Percentiles rank a stretch among this genome's conserved stretches.
Evolutionary conservation across 2,888 invertebrate species (phyloP).

Genomic region (Xiphydria camelus): DNA sequence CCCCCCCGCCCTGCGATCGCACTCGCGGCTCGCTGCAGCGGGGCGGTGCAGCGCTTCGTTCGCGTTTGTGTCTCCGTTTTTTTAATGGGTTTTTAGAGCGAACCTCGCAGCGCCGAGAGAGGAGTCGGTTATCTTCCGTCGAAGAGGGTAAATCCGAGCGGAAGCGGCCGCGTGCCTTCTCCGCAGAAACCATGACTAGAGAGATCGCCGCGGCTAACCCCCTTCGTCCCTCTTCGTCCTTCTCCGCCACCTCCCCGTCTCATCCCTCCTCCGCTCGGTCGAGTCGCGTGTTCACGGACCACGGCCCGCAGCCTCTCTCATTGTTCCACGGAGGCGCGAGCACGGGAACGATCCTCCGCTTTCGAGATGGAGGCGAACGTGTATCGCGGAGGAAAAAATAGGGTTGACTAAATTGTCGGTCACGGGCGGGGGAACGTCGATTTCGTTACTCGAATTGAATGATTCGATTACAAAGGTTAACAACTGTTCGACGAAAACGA

Average conservation of each 20-base stretch:
- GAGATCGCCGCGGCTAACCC: constrained; percentile 25
- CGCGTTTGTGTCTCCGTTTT: background rate
- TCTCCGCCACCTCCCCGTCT: background rate
- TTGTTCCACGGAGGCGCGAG: background rate
- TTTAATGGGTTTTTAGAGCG: background rate
- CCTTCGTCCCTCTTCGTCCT: constrained; percentile 18
- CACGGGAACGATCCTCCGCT: background rate
- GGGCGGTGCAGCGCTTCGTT: background rate
- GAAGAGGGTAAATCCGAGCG: constrained; percentile 21
- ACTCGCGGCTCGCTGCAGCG: too few relatives aligned
- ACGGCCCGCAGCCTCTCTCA: too few relatives aligned
- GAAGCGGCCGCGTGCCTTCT: constrained; percentile 36
- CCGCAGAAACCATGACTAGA: constrained; percentile 41
- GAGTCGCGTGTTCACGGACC: background rate
- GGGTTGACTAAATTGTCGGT: too few relatives aligned
- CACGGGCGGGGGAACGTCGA: too few relatives aligned
- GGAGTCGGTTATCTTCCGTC: background rate
- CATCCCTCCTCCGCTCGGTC: background rate
- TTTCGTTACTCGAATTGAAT: too few relatives aligned
- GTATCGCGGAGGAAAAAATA: too few relatives aligned
- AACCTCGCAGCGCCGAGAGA: background rate
- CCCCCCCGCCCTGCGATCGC: too few relatives aligned
- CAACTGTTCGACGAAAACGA: too few relatives aligned
- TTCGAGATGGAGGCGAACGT: too few relatives aligned
- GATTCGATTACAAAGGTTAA: too few relatives aligned